Percentiles rank a stretch among this genome's conserved stretches.
These are phyloP conservation scores for Centropyge bicolor DNA, from an alignment of 2,797 vertebrate species.

Conservation along the genomic window DNA sequence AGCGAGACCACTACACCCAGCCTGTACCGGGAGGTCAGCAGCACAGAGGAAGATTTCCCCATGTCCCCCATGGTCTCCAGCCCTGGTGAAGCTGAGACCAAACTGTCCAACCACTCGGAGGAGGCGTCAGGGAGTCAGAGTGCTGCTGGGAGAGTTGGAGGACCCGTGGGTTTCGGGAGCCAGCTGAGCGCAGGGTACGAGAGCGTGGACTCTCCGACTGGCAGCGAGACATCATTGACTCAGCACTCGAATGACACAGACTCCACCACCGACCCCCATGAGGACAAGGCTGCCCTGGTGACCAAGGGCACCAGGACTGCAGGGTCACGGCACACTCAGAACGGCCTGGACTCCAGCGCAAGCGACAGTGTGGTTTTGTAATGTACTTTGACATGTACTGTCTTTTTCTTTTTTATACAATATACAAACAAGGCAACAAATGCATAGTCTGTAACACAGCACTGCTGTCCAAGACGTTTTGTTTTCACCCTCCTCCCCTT, in stretches of 20 bases:
- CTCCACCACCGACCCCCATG: conserved; percentile 97
- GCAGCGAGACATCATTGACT: conserved; percentile 99
- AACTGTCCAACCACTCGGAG: conserved; percentile 97
- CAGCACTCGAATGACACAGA: conserved; percentile 99
- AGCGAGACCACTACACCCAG: conserved; percentile 87
- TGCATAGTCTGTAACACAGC: conserved; percentile 89
- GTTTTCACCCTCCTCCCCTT: conserved; percentile 81
- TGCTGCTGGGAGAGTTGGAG: conserved; percentile 63
- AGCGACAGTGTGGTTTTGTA: conserved; percentile 80
- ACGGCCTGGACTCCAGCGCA: conserved; percentile 94
- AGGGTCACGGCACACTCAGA: conserved; percentile 95
- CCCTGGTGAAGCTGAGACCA: conserved; percentile 91
- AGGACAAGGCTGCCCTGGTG: conserved; percentile 92
- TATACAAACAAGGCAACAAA: conserved; percentile 86
- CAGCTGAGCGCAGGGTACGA: conserved; percentile 97
- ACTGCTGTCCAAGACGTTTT: conserved; percentile 89
- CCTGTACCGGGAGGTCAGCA: conserved; percentile 95
- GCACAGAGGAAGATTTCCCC: conserved; percentile 94
- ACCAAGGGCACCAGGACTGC: conserved; percentile 97
- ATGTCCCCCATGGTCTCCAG: conserved; percentile 93
- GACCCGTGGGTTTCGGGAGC: conserved; percentile 89
- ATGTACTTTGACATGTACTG: conserved; percentile 81
- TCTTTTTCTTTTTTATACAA: conserved; percentile 72
- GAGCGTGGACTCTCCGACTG: conserved; percentile 99
- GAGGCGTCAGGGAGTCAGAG: conserved; percentile 87